Evolutionary conservation across 2,888 invertebrate species (phyloP).

Genomic region (Matsumyia berberina): DNA sequence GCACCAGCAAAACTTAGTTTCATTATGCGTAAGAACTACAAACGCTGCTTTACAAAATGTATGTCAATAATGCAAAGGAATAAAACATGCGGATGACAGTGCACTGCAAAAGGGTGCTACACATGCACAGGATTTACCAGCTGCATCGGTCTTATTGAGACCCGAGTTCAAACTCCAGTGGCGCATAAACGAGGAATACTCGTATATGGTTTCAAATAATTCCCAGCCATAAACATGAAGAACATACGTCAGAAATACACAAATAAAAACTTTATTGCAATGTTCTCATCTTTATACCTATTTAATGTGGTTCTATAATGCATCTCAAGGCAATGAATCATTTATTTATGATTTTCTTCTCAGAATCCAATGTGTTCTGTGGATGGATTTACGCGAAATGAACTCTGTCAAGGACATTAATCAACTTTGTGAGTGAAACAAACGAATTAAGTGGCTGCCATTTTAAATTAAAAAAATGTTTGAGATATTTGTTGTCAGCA

Average conservation of each 20-base stretch:
- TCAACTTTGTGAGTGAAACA: background rate
- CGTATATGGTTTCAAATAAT: background rate
- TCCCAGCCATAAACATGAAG: no score
- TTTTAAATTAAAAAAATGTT: no score
- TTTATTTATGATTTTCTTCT: slow-evolving; percentile 12
- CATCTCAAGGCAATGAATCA: background rate
- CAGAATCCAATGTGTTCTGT: background rate
- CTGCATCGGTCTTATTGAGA: no score
- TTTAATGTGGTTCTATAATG: slow-evolving; percentile 7
- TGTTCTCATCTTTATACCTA: background rate
- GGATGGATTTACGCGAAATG: background rate
- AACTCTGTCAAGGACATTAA: background rate
- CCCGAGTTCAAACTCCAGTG: no score
- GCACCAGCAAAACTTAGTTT: slow-evolving; percentile 20
- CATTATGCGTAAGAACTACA: slow-evolving; percentile 35
- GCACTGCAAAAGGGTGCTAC: no score
- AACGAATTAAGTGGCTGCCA: background rate
- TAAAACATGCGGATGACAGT: no score
- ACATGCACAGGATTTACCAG: no score
- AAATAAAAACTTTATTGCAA: slow-evolving; percentile 13
- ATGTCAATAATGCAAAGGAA: slow-evolving; percentile 35
- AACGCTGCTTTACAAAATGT: slow-evolving; percentile 28
- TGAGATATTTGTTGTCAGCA: no score
- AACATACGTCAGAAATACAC: background rate
- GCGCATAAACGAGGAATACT: no score